phyloP scores from a whole-genome alignment of 2,797 vertebrate genomes.

The Amblyraja radiata region DNA sequence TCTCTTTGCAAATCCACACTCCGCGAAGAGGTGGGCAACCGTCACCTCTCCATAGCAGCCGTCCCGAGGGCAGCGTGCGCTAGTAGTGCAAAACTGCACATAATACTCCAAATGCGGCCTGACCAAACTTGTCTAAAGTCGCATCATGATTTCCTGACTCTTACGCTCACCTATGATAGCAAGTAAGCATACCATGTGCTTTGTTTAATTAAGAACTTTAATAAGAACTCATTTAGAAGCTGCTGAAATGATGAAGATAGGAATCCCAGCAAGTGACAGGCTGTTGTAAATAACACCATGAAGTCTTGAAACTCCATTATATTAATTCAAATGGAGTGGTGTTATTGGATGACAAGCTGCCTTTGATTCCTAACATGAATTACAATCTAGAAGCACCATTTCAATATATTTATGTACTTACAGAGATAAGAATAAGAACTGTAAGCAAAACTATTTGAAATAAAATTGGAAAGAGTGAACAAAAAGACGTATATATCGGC shows the following conservation, averaged over 20 bases:
- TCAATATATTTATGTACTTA: not conserved
- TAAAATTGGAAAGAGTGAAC: not conserved
- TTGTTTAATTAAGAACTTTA: not conserved
- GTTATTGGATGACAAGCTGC: not conserved
- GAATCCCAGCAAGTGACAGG: not conserved
- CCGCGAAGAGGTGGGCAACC: no score
- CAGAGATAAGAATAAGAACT: not conserved
- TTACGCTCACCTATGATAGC: not conserved
- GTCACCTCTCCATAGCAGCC: no score
- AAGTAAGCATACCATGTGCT: not conserved
- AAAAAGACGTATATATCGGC: not conserved
- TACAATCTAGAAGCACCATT: not conserved
- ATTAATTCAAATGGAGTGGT: not conserved
- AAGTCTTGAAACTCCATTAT: not conserved
- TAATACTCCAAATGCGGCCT: no score
- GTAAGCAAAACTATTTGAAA: not conserved
- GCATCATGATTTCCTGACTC: no score
- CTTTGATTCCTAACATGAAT: not conserved
- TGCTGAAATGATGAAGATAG: conserved; percentile 17
- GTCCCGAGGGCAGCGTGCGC: no score
- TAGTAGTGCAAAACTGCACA: no score
- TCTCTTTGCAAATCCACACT: no score
- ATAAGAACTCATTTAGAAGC: not conserved
- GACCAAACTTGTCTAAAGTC: no score
- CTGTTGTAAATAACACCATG: not conserved